Evolutionary conservation across 2,113 vertebrate genomes (phyloP), one percentile per base, ranked within the genome.

Genomic region (Vidua macroura): DNA sequence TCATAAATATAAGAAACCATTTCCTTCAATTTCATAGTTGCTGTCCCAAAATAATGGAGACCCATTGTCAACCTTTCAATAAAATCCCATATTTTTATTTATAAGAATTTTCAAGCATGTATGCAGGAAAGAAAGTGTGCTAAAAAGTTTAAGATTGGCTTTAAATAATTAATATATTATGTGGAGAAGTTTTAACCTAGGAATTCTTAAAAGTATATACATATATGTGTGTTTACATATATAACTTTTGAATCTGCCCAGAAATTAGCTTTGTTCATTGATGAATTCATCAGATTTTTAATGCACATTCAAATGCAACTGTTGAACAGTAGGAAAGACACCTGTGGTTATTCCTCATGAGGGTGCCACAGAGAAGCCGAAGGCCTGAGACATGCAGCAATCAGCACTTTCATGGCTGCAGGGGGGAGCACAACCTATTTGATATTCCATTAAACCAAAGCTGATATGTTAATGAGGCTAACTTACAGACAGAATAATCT

Each of bases 311-410:
- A 86, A 75, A 80, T 1, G 2, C 1, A 14, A 18, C 23, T 33
- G 20, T 48, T 83, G 37, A 77, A 46, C 33, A 55, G 20, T 7
- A 59, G 23, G 23, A 60, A 41, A 80, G 28, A 55, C 39, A 74
- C 39, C 21, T 39, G n/a, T 25, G 15, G 48, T 22, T 70, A 22
- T 28, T 75, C 30, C 43, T 92, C 2, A 1, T 37, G 33, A 52
- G 0, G 0, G 16, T 31, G 30, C 27, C 3, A 4, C 22, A 31
- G 53, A 74, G 56, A 72, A 84, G 35, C 22, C 0, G 0, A 28
- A 60, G 49, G 19, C 74, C 64, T 68, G 0, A 0, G 48, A 52
- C 13, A 18, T 9, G 28, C 30, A 92, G 35, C 25, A 81, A n/a
- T 86, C 55, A 39, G 59, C 48, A 88, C n/a, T 83, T 88, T 56